Percentiles rank a stretch among this genome's conserved stretches.
Conservation (phyloP, 1,140 invertebrate genomes). For the Drosophila oshimai region DNA sequence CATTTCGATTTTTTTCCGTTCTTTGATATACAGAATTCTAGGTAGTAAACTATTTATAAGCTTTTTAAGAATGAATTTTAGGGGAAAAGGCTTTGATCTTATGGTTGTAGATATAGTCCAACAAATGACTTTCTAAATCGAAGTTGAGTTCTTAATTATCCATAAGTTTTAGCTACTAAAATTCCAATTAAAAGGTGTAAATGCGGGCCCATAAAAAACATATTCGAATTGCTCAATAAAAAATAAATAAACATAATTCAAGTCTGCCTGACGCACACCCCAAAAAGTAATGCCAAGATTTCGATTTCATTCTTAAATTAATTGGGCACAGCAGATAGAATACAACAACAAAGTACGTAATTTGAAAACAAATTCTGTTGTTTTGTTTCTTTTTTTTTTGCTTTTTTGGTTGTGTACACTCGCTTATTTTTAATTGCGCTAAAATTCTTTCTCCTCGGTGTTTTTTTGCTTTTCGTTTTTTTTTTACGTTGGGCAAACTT, state of each 20-base stretch:
- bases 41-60: slow-evolving; percentile 31
- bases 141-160: slow-evolving; percentile 1
- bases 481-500: slow-evolving; percentile 50
- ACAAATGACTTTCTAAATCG: neutral
- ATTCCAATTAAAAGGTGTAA: slow-evolving; percentile 27
- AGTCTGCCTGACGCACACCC: neutral
- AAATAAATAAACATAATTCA: slow-evolving; percentile 29
- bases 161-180: neutral
- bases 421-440: slow-evolving; percentile 55
- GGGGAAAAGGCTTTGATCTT: slow-evolving; percentile 26
- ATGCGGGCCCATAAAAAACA: slow-evolving; percentile 22
- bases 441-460: slow-evolving; percentile 41
- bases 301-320: slow-evolving; percentile 79
- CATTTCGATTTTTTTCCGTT: slow-evolving; percentile 30
- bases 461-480: slow-evolving; percentile 11
- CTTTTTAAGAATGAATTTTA: slow-evolving; percentile 19
- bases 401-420: slow-evolving; percentile 8
- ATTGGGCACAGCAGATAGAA: slow-evolving; percentile 58
- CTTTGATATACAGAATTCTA: slow-evolving; percentile 29
- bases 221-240: slow-evolving; percentile 32
- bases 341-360: slow-evolving; percentile 47
- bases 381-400: slow-evolving; percentile 24
- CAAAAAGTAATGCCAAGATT: slow-evolving; percentile 58
- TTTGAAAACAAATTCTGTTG: slow-evolving; percentile 57
- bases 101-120: neutral